Evolutionary conservation across 2,113 vertebrate species (phyloP).

Genomic region (Elgaria multicarinata): DNA sequence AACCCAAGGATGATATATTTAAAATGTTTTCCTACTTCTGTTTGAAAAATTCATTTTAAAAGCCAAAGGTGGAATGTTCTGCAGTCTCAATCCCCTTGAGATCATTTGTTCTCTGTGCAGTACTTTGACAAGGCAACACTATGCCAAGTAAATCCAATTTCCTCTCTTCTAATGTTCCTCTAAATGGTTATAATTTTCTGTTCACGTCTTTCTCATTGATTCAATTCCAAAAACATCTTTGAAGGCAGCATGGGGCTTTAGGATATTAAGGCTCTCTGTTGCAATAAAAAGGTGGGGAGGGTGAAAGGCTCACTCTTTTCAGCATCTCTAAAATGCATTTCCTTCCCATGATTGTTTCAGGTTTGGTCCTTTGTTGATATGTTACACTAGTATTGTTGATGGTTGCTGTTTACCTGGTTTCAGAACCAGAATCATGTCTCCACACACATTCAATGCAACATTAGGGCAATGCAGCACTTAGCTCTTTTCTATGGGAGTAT

Average conservation of each 20-base stretch:
- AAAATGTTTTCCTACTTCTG: slow-evolving; percentile 52
- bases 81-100: slow-evolving; percentile 43
- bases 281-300: slow-evolving; percentile 42
- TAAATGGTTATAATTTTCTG: slow-evolving; percentile 66
- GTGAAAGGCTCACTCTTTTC: slow-evolving; percentile 4
- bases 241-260: slow-evolving; percentile 20
- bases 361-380: neutral
- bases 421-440: neutral
- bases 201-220: slow-evolving; percentile 62
- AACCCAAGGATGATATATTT: slow-evolving; percentile 49
- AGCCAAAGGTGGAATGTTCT: slow-evolving; percentile 63
- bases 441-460: too few relatives aligned
- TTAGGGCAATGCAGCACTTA: neutral
- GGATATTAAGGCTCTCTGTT: slow-evolving; percentile 38
- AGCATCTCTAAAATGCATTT: slow-evolving; percentile 22
- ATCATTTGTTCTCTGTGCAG: slow-evolving; percentile 54
- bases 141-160: slow-evolving; percentile 72
- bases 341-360: neutral
- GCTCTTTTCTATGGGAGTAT: neutral
- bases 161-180: slow-evolving; percentile 61
- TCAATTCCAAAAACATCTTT: slow-evolving; percentile 55
- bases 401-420: neutral
- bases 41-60: slow-evolving; percentile 69
- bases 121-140: slow-evolving; percentile 58
- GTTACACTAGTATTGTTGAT: neutral